Evolutionary conservation across 1,140 invertebrate species (phyloP).

Genomic region (Ceratina calcarata): DNA sequence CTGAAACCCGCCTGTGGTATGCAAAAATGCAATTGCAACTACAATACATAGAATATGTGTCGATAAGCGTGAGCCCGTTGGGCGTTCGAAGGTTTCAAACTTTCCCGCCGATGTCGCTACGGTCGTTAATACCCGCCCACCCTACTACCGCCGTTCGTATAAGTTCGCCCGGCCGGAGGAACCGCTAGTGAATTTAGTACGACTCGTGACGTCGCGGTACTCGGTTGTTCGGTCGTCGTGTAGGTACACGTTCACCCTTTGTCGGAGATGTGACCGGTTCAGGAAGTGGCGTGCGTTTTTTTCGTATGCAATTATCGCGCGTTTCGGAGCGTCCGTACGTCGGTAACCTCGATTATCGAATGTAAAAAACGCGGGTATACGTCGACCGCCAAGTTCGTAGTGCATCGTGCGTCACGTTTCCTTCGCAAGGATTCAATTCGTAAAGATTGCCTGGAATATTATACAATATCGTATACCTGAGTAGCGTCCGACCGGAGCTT

Average conservation of each 20-base stretch:
- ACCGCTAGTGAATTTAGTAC: conserved; percentile 52
- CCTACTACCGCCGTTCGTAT: conserved; percentile 16
- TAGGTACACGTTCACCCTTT: conserved; percentile 8
- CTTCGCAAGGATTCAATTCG: neutral
- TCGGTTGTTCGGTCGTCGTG: conserved; percentile 32
- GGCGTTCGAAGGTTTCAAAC: neutral
- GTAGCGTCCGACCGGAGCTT: neutral
- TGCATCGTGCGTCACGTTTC: neutral
- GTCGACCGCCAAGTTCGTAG: neutral
- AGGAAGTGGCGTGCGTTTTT: conserved; percentile 46
- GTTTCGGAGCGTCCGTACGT: neutral
- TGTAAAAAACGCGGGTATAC: conserved; percentile 7
- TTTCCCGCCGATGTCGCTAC: neutral
- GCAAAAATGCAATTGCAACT: neutral
- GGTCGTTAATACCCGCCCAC: neutral
- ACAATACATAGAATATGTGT: conserved; percentile 2
- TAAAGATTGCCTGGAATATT: neutral
- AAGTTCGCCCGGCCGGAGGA: conserved; percentile 26
- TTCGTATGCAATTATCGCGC: conserved; percentile 1
- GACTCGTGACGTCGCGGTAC: conserved; percentile 60
- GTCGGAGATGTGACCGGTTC: conserved; percentile 58
- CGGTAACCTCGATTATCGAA: conserved; percentile 17
- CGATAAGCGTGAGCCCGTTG: conserved; percentile 40
- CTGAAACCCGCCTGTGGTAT: neutral
- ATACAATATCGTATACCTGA: neutral